Base-by-base conservation (phyloP, 2,888 invertebrate species). In the Pseudococcus jackbeardsleyi region DNA sequence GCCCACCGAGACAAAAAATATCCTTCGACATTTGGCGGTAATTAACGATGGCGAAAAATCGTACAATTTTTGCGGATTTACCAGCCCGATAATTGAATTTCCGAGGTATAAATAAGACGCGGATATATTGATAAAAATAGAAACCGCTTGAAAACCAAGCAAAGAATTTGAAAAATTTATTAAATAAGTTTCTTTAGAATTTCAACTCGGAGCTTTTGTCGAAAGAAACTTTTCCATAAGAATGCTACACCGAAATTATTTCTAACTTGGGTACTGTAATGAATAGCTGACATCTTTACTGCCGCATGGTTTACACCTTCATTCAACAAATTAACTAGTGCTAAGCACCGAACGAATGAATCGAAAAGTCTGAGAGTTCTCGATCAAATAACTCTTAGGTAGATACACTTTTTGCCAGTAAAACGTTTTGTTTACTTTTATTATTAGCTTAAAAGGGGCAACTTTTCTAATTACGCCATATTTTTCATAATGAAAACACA, bases 131-230 rank as follows among this genome's bases (percentile, higher is more conserved):
- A 22, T 64, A 64, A 64, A 64, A 64, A 64, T 22, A 22, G 22
- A 64, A 64, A 64, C 64, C 22, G 7, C 64, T 64, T 64, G 64
- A 19, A 64, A 64, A 64, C 22, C 19, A 42, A 42, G 19, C 22
- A 64, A 64, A 64, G 64, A 64, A 64, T 64, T 64, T 22, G 11
- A 64, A 64, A 64, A 64, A 64, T 64, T 64, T 64, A 64, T 64
- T 64, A 64, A 64, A 64, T 64, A 64, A 64, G 64, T 64, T 64
- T 64, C 64, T 64, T 64, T 22, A 64, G 64, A 64, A 64, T 9
- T 64, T 12, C 22, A 19, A 64, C 22, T 64, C 0, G 12, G n/a
- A 64, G 64, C 22, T 22, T 59, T 22, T 22, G 64, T 64, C 22
- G 19, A 19, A 19, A 64, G 12, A 22, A 64, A 64, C 22, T 64